phyloP scores from a whole-genome alignment of 2,113 vertebrate genomes.

The Microcebus ravelobensis region DNA sequence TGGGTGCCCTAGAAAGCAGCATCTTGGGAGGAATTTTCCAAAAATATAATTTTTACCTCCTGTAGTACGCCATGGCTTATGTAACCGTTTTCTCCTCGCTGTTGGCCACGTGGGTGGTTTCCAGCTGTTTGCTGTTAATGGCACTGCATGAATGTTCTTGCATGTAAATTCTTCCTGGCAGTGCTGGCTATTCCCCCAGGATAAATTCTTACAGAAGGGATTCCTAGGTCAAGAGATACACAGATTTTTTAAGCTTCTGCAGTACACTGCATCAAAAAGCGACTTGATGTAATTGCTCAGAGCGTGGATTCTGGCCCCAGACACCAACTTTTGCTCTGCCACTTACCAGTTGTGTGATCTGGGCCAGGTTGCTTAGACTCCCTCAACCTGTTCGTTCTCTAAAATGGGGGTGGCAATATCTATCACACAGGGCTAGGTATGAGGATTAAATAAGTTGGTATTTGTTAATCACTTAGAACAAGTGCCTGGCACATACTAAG shows the following conservation, averaged over 20 bases:
- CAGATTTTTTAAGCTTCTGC: not conserved
- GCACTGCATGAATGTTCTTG: not conserved
- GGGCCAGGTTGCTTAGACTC: not conserved
- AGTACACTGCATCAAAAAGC: not conserved
- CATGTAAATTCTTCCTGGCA: not conserved
- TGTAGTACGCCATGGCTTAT: accelerated
- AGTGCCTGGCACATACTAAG: not conserved
- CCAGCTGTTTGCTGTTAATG: accelerated
- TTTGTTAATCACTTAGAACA: not conserved
- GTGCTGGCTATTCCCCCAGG: not conserved
- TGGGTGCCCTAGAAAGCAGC: accelerated
- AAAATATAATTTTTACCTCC: accelerated
- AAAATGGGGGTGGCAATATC: not conserved
- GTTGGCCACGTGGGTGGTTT: accelerated
- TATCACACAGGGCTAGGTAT: not conserved
- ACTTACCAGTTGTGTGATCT: not conserved
- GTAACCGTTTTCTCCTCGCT: accelerated
- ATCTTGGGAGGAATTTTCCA: not conserved
- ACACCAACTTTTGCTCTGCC: not conserved
- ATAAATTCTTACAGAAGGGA: not conserved
- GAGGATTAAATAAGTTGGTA: not conserved
- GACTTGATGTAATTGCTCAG: not conserved
- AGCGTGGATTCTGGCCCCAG: not conserved
- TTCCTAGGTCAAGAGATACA: not conserved
- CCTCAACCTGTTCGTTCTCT: not conserved